Percentiles rank a stretch among this genome's conserved stretches.
Conservation (phyloP, 2,113 vertebrate species). For the Macrotus californicus region DNA sequence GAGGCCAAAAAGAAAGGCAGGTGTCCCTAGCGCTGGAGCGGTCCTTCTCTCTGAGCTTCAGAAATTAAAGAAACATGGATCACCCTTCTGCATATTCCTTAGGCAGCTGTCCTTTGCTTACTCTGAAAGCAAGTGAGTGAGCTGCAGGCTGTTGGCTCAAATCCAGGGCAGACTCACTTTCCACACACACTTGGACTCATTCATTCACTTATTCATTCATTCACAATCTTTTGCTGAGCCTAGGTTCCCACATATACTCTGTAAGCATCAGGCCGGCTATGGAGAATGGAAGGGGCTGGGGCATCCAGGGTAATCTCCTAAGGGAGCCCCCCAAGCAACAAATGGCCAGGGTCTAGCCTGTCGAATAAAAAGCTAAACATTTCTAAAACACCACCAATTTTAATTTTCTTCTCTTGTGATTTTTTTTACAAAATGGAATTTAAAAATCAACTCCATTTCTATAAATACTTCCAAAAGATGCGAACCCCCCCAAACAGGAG, state of each 20-base stretch:
- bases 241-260: too few species aligned
- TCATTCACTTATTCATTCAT: neutral
- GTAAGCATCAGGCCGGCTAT: neutral
- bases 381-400: neutral
- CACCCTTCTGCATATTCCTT: neutral
- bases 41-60: neutral
- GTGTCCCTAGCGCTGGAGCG: neutral
- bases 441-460: neutral
- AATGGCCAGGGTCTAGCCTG: neutral
- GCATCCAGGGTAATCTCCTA: neutral
- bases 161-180: neutral
- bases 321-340: neutral
- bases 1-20: neutral
- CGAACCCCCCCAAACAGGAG: neutral
- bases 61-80: neutral
- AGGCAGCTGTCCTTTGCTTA: neutral
- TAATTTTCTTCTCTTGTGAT: neutral
- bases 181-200: neutral
- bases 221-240: neutral
- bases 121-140: neutral
- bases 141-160: neutral
- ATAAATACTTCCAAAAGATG: neutral
- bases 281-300: neutral
- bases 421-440: conserved; percentile 33
- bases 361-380: neutral